Conservation (phyloP, 2,888 invertebrate species). For the Tinea semifulvella region DNA sequence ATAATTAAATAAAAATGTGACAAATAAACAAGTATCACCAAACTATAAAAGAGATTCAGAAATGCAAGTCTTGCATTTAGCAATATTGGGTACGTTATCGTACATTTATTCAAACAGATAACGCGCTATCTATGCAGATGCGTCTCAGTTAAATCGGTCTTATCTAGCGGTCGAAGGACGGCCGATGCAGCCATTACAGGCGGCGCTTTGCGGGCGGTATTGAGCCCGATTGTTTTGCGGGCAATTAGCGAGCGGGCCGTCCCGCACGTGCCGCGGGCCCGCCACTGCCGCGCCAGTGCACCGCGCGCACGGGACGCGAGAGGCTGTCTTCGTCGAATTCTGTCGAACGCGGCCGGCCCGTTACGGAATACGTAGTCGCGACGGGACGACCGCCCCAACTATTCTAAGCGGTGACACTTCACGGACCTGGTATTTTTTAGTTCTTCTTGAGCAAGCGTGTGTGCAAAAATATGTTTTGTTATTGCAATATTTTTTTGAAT, state of each 20-base stretch:
- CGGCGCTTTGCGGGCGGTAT: constrained; percentile 22
- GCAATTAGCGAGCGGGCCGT: constrained; percentile 58
- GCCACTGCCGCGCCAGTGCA: constrained; percentile 36
- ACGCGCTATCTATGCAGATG: constrained; percentile 15
- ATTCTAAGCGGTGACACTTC: background rate
- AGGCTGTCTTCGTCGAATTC: constrained; percentile 38
- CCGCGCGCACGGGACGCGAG: constrained; percentile 57
- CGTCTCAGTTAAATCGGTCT: background rate
- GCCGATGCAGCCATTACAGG: constrained; percentile 13
- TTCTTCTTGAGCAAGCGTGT: constrained; percentile 11
- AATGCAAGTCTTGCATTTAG: too few species aligned
- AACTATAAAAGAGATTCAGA: too few species aligned
- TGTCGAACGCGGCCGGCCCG: constrained; percentile 20
- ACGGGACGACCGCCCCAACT: constrained; percentile 13
- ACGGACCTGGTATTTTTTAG: constrained; percentile 18
- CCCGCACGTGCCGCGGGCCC: constrained; percentile 24
- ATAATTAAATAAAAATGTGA: too few species aligned
- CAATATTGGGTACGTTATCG: background rate
- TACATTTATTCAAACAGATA: background rate
- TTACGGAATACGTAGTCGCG: constrained; percentile 11
- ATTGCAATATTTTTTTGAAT: too few species aligned
- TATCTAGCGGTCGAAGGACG: constrained; percentile 16
- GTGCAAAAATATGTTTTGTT: background rate
- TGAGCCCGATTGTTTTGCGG: constrained; percentile 58
- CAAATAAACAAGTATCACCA: too few species aligned